A percentile compares a stretch with the other conserved stretches of the same genome.
phyloP scores from a whole-genome alignment of 1,140 invertebrate species.

The Manduca sexta region DNA sequence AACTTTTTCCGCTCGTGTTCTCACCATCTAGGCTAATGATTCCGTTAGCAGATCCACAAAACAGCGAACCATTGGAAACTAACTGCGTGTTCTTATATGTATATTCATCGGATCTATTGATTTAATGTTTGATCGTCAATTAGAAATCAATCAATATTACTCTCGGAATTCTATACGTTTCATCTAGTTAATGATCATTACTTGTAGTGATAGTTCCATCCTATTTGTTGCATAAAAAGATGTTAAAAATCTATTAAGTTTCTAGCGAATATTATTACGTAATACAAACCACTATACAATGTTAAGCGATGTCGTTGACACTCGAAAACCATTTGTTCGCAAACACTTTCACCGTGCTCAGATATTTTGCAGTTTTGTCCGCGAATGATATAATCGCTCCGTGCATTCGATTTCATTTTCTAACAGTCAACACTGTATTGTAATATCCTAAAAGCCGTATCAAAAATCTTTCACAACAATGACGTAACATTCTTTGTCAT shows the following conservation, averaged over 20 bases:
- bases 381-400: conserved; percentile 37
- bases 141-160: no score
- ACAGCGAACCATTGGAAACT: conserved; percentile 41
- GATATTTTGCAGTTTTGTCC: conserved; percentile 37
- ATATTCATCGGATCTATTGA: conserved; percentile 6
- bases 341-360: conserved; percentile 48
- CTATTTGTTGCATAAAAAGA: no score
- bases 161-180: no score
- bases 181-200: no score
- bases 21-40: conserved; percentile 60
- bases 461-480: no score
- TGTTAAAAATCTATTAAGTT: no score
- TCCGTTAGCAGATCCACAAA: conserved; percentile 63
- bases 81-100: conserved; percentile 37
- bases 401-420: conserved; percentile 42
- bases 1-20: conserved; percentile 54
- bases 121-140: no score
- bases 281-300: no score
- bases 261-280: no score
- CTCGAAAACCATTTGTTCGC: conserved; percentile 22
- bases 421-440: neutral
- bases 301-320: conserved; percentile 20
- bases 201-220: no score
- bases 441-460: neutral
- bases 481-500: no score